These are phyloP conservation scores for Sinocyclocheilus anophthalmus DNA, from an alignment of 2,113 vertebrate genomes.

Conservation along the genomic window DNA sequence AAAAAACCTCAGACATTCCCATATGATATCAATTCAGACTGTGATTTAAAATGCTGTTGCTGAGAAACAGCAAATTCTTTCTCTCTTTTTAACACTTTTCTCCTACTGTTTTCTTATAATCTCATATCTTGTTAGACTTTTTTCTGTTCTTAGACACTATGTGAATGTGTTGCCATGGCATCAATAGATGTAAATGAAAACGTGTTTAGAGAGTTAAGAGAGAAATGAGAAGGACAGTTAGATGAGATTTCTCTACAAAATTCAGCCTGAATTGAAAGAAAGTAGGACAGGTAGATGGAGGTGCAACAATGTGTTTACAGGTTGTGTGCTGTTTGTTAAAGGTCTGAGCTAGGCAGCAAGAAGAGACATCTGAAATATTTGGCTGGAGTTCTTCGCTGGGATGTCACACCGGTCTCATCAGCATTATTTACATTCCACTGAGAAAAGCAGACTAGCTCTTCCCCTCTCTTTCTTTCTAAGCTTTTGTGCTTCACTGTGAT, in stretches of 20 bases:
- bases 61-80: not conserved
- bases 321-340: not conserved
- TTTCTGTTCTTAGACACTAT: constrained; percentile 52
- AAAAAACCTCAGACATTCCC: not conserved
- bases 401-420: constrained; percentile 33
- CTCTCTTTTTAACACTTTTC: not conserved
- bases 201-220: constrained; percentile 32
- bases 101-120: constrained; percentile 25
- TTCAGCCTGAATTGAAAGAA: not conserved
- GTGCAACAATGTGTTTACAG: not conserved
- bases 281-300: not conserved
- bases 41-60: not conserved
- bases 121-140: constrained; percentile 39
- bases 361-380: constrained; percentile 35
- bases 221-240: not conserved
- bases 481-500: constrained; percentile 6
- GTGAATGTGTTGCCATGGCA: constrained; percentile 49
- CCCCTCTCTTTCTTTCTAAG: constrained; percentile 23
- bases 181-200: constrained; percentile 40
- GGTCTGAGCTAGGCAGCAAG: constrained; percentile 9
- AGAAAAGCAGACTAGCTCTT: not conserved
- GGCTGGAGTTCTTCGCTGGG: constrained; percentile 1
- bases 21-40: not conserved
- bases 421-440: constrained; percentile 46
- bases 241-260: not conserved